Evolutionary conservation across 2,113 vertebrate genomes (phyloP).

Genomic region (Cinclus mexicanus): DNA sequence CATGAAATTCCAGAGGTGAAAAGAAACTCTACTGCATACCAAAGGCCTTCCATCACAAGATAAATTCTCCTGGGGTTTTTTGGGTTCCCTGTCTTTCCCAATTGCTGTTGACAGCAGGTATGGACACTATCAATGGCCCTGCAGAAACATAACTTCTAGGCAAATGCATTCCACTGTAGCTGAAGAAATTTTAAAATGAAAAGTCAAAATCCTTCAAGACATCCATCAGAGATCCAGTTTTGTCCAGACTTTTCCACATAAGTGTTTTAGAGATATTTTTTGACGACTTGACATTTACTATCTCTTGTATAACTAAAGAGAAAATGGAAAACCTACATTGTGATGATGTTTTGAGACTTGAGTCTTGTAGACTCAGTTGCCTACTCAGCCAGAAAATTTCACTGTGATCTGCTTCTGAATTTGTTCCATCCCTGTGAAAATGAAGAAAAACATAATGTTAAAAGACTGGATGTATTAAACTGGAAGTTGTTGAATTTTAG

Average conservation of each 20-base stretch:
- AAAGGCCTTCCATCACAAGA: not conserved
- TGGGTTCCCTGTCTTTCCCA: not conserved
- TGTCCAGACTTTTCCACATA: not conserved
- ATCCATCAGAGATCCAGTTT: not conserved
- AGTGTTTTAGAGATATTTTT: not conserved
- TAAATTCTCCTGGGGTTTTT: not conserved
- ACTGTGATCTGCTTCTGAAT: not conserved
- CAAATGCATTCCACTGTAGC: not conserved
- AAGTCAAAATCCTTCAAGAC: not conserved
- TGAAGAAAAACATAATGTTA: not conserved
- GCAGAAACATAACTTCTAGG: not conserved
- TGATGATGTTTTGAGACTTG: not conserved
- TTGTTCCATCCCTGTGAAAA: not conserved
- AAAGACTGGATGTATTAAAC: not conserved
- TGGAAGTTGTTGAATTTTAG: not conserved
- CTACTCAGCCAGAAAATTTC: not conserved
- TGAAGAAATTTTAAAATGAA: not conserved
- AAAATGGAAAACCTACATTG: not conserved
- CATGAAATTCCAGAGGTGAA: not conserved
- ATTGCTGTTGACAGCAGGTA: not conserved
- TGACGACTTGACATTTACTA: not conserved
- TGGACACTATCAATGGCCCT: not conserved
- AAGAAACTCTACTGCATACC: slow-evolving; percentile 1
- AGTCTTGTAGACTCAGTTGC: not conserved
- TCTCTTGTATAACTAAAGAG: not conserved